phyloP scores from a whole-genome alignment of 30 jellyfish, hydroid and myxozoan species.

The Nemopilema nomurai region DNA sequence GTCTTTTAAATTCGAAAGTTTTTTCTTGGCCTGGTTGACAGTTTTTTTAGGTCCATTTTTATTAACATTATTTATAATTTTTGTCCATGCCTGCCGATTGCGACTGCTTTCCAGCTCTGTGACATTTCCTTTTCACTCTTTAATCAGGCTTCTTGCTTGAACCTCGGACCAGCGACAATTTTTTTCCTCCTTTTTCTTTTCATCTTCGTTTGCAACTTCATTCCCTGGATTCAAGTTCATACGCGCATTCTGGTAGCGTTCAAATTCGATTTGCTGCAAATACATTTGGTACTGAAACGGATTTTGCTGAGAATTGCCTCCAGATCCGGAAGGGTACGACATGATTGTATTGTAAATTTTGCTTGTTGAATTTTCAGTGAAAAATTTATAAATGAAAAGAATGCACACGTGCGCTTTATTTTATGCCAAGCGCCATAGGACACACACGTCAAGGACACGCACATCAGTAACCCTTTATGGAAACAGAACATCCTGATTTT shows the following conservation, averaged over 20 bases:
- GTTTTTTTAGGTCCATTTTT: constrained; percentile 35
- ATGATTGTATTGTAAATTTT: background rate
- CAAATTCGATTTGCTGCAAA: background rate
- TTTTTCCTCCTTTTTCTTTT: background rate
- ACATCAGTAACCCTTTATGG: background rate
- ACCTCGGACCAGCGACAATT: constrained; percentile 26
- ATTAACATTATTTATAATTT: constrained; percentile 26
- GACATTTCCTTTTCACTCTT: constrained; percentile 25
- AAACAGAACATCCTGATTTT: background rate
- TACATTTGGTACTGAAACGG: background rate
- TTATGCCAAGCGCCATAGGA: background rate
- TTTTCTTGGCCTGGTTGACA: constrained; percentile 36
- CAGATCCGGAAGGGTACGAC: background rate
- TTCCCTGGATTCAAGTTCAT: background rate
- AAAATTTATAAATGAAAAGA: background rate
- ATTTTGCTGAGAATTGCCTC: background rate
- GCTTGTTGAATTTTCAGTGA: background rate
- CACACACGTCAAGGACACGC: background rate
- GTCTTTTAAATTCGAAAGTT: constrained; percentile 22
- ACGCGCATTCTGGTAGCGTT: background rate
- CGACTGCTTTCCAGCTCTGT: constrained; percentile 28
- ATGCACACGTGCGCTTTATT: background rate
- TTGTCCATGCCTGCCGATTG: constrained; percentile 7
- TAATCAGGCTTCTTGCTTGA: constrained; percentile 32
- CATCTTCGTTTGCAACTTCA: background rate